Evolutionary conservation across 2,888 invertebrate genomes (phyloP).

Genomic region (Lepidonotus clava): DNA sequence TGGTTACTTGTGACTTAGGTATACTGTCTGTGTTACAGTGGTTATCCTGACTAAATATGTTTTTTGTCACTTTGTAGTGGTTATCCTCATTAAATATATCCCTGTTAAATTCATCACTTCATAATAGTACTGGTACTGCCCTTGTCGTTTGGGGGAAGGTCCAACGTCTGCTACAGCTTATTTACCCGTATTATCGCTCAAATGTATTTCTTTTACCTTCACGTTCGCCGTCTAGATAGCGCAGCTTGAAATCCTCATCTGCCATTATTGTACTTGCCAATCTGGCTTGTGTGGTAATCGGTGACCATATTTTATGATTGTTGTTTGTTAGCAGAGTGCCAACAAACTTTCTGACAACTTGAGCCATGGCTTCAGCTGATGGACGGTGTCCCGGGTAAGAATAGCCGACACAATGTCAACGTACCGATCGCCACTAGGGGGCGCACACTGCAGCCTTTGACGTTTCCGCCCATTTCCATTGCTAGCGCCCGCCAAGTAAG

Average conservation of each 20-base stretch:
- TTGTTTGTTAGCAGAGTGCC: neutral
- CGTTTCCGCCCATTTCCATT: no score
- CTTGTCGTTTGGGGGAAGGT: no score
- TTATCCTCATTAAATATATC: no score
- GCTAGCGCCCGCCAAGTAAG: no score
- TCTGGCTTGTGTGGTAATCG: neutral
- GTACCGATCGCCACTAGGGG: neutral
- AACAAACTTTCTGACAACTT: neutral
- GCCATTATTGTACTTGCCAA: conserved; percentile 12
- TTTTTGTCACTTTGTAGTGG: no score
- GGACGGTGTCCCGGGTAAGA: neutral
- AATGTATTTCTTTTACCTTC: conserved; percentile 57
- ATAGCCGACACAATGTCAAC: neutral
- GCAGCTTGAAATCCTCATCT: conserved; percentile 61
- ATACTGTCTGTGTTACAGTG: no score
- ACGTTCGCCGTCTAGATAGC: conserved; percentile 61
- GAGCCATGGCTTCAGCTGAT: neutral
- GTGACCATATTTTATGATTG: neutral
- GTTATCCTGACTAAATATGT: no score
- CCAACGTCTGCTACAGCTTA: neutral
- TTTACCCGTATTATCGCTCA: neutral
- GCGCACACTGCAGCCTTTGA: no score
- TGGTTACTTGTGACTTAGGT: no score
- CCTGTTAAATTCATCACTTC: no score
- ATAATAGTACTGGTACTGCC: no score